Evolutionary conservation across 2,113 vertebrate genomes (phyloP).

Genomic region (Syngnathus scovelli): DNA sequence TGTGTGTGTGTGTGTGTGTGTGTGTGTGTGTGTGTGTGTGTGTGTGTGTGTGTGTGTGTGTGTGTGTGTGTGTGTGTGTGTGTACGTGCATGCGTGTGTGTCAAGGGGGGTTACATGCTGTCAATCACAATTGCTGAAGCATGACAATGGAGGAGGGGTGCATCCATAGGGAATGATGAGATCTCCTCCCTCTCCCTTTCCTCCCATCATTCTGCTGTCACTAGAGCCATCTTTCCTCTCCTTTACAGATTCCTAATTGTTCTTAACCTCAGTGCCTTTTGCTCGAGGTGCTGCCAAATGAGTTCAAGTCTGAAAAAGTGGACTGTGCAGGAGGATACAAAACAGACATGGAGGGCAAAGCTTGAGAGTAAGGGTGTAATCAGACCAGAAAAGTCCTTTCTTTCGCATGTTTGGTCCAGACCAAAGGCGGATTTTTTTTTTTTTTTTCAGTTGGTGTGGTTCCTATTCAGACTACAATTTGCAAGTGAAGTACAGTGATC

Average conservation of each 20-base stretch:
- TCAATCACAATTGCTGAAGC: conserved; percentile 46
- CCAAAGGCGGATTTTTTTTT: too few relatives aligned
- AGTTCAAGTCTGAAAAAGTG: not conserved
- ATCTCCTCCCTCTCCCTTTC: not conserved
- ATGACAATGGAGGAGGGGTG: conserved; percentile 45
- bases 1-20: conserved; percentile 24
- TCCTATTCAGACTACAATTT: too few relatives aligned
- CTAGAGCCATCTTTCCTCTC: not conserved
- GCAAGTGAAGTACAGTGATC: too few relatives aligned
- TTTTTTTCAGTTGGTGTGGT: too few relatives aligned
- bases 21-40: conserved; percentile 15
- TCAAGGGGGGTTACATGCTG: conserved; percentile 34
- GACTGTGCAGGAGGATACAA: not conserved
- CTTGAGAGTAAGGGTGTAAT: not conserved
- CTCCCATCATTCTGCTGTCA: not conserved
- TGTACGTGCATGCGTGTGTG: conserved; percentile 16
- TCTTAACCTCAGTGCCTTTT: not conserved
- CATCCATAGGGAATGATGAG: conserved; percentile 32
- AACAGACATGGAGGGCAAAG: not conserved
- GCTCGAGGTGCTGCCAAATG: not conserved
- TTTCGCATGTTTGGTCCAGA: too few relatives aligned
- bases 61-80: conserved; percentile 7
- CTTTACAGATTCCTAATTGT: not conserved
- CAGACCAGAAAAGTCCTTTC: too few relatives aligned
- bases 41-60: conserved; percentile 24